A percentile compares a stretch with the other conserved stretches of the same genome.
phyloP scores from a whole-genome alignment of 2,797 vertebrate genomes.

The Sphaeramia orbicularis region DNA sequence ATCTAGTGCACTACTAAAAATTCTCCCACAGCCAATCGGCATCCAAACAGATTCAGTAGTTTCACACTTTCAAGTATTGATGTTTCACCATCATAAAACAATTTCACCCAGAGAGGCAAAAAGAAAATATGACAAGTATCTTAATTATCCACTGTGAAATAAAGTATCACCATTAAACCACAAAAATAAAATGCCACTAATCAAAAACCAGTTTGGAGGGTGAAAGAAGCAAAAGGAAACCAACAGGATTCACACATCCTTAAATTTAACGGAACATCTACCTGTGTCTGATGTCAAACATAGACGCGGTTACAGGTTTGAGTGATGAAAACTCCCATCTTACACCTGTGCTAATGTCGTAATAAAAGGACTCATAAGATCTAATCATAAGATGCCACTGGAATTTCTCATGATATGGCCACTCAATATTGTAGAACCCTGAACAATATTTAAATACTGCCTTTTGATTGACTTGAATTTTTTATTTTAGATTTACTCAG shows the following conservation, averaged over 20 bases:
- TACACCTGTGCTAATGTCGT: not conserved
- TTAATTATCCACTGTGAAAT: constrained; percentile 46
- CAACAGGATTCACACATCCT: constrained; percentile 14
- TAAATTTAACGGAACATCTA: too few species aligned
- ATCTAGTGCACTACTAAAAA: constrained; percentile 62
- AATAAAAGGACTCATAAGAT: not conserved
- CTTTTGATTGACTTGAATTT: not conserved
- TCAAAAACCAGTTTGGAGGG: constrained; percentile 30
- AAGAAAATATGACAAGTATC: constrained; percentile 59
- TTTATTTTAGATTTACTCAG: constrained; percentile 4
- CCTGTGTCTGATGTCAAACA: too few species aligned
- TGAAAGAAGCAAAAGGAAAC: constrained; percentile 12
- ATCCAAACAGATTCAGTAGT: constrained; percentile 77
- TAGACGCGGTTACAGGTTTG: too few species aligned
- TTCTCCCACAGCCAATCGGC: constrained; percentile 49
- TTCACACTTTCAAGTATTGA: constrained; percentile 87
- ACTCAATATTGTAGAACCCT: constrained; percentile 8
- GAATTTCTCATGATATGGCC: not conserved
- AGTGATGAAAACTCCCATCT: not conserved
- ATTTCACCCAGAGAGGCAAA: constrained; percentile 68
- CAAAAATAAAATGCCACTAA: constrained; percentile 45
- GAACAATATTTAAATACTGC: constrained; percentile 3
- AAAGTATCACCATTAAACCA: constrained; percentile 43
- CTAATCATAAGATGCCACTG: constrained; percentile 1
- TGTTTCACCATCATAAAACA: constrained; percentile 69